Base-by-base conservation (phyloP, 2,113 vertebrate species). In the Gambusia affinis region DNA sequence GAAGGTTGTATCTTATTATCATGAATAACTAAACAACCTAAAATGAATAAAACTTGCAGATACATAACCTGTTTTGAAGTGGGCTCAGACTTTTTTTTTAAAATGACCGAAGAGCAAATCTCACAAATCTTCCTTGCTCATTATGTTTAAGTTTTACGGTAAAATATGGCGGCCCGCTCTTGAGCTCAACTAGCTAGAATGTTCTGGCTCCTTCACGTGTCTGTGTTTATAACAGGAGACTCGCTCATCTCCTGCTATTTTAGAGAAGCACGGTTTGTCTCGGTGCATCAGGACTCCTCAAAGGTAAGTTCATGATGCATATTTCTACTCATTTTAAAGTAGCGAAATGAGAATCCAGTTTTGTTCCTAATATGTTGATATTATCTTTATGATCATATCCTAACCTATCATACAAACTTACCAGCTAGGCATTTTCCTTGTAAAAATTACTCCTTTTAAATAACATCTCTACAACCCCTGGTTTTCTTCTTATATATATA, bases 81-180 rank as follows among this genome's bases (percentile, higher is more conserved):
- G 12, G 62, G 2, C 24, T 6, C n/a, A 22, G 37, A 3, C 24
- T 57, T 57, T 8, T 54, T 54, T n/a, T 54, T 54, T n/a, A 7
- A 47, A 24, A 2, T 57, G 2, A n/a, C 22, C 51, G 10, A 57
- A n/a, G 51, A 57, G 3, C 71, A 0, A 5, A 3, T 0, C 0
- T 27, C 0, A 15, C 27, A 35, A 44, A 51, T 0, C 28, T 24
- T 24, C 0, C 2, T 47, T 66, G 71, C 30, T 14, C 4, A 0
- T 73, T 70, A 78, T 2, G 0, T 87, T 15, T 0, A 3, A 0
- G 0, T 14, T 60, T 89, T 92, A 92, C 83, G 88, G 87, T 85
- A 86, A 71, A 91, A n/a, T 42, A 89, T 92, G 90, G 87, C 89
- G 5, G 78, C 85, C 1, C 17, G 37, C 84, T 83, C 85, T 64